Evolutionary conservation across 2,888 invertebrate species (phyloP).

Genomic region (Drosophila antonietae): DNA sequence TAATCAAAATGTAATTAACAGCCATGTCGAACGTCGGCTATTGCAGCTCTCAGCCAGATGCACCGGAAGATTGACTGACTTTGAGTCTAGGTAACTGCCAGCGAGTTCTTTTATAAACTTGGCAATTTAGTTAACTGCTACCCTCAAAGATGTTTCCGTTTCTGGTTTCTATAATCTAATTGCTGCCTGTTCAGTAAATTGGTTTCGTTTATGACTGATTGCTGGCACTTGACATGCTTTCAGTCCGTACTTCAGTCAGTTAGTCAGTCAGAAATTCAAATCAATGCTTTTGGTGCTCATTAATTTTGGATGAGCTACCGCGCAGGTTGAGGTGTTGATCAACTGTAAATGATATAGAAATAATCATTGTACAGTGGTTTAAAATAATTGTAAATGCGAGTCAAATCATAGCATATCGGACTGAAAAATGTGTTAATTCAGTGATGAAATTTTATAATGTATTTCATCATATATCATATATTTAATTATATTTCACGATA

Average conservation of each 20-base stretch:
- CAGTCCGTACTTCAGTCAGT: background rate
- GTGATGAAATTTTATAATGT: no score
- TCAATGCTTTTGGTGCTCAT: constrained; percentile 50
- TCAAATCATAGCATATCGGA: background rate
- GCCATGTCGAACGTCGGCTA: constrained; percentile 45
- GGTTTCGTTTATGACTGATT: constrained; percentile 47
- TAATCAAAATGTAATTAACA: constrained; percentile 77
- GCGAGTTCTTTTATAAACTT: background rate
- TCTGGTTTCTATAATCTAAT: constrained; percentile 40
- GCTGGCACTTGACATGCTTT: constrained; percentile 21
- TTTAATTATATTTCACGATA: no score
- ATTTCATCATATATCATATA: no score
- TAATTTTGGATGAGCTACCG: constrained; percentile 23
- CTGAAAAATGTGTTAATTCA: no score
- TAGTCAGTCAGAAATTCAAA: constrained; percentile 24
- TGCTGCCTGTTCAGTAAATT: constrained; percentile 41
- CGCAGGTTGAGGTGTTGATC: background rate
- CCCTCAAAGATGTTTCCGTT: constrained; percentile 24
- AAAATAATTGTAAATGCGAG: background rate
- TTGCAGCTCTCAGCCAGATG: constrained; percentile 47
- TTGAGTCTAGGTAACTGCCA: constrained; percentile 18
- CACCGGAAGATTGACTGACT: constrained; percentile 50
- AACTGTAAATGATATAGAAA: background rate
- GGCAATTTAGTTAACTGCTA: constrained; percentile 22
- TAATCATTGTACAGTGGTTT: constrained; percentile 3